Conservation (phyloP, 2,113 vertebrate genomes). For the Oostethus manadensis region DNA sequence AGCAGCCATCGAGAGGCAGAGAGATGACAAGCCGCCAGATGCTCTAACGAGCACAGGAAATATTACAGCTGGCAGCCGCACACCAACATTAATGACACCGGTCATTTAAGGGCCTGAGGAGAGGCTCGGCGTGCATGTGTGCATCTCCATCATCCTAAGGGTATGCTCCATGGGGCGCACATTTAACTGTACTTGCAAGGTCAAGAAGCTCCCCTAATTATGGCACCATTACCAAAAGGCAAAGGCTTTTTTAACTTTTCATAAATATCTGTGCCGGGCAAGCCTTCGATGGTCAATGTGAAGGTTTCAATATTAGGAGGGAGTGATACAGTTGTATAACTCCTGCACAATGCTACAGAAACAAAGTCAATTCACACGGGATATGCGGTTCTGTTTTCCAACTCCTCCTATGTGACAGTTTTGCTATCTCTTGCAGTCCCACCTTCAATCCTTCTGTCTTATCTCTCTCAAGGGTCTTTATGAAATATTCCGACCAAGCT, state of each 20-base stretch:
- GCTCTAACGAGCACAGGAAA: slow-evolving; percentile 68
- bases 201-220: slow-evolving; percentile 33
- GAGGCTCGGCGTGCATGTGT: slow-evolving; percentile 19
- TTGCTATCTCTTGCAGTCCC: neutral
- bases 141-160: slow-evolving; percentile 6
- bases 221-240: slow-evolving; percentile 24
- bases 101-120: slow-evolving; percentile 44
- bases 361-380: neutral
- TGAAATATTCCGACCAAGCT: slow-evolving; percentile 57
- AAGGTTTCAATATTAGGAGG: neutral
- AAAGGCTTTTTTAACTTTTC: slow-evolving; percentile 17
- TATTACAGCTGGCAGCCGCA: slow-evolving; percentile 62
- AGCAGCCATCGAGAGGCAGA: neutral
- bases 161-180: slow-evolving; percentile 2
- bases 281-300: neutral
- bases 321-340: neutral
- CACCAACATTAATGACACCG: slow-evolving; percentile 59
- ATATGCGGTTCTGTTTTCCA: neutral
- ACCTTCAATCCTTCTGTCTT: slow-evolving; percentile 29
- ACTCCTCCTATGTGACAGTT: neutral
- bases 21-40: slow-evolving; percentile 57
- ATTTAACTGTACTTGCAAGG: slow-evolving; percentile 35
- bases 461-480: slow-evolving; percentile 46
- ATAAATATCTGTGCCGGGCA: slow-evolving; percentile 3
- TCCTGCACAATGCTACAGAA: neutral